Conservation (phyloP, 2,888 invertebrate species). For the Lycaena phlaeas region DNA sequence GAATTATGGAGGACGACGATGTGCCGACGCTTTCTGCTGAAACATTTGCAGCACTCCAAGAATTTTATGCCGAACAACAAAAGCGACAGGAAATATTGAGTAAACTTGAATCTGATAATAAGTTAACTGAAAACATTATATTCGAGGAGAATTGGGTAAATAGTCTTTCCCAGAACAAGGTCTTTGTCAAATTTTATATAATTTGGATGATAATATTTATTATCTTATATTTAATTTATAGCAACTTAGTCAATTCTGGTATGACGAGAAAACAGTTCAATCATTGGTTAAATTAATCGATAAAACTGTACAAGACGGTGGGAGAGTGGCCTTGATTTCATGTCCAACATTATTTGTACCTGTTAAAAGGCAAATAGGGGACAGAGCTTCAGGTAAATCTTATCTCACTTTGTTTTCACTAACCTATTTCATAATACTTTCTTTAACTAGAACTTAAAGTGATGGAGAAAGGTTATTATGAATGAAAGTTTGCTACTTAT, state of each 20-base stretch:
- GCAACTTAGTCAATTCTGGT: constrained; percentile 99
- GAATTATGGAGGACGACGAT: constrained; percentile 78
- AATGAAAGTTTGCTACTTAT: no score
- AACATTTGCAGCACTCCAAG: constrained; percentile 81
- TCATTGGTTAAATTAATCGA: constrained; percentile 79
- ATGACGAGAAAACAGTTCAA: constrained; percentile 84
- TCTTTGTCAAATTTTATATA: no score
- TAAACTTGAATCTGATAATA: constrained; percentile 55
- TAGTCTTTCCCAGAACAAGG: not conserved
- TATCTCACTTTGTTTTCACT: not conserved
- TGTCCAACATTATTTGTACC: constrained; percentile 89
- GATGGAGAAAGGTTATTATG: not conserved
- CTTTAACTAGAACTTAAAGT: no score
- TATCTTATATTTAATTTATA: constrained; percentile 40
- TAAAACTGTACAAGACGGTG: constrained; percentile 60
- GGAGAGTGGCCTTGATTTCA: constrained; percentile 86
- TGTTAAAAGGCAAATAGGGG: constrained; percentile 65
- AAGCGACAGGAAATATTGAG: constrained; percentile 72
- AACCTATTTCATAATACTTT: no score
- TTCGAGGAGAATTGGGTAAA: constrained; percentile 89
- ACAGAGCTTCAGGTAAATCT: constrained; percentile 55
- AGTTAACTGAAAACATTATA: constrained; percentile 55
- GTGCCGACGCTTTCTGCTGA: constrained; percentile 77
- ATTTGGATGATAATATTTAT: not conserved
- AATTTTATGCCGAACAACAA: constrained; percentile 82